Evolutionary conservation across 2,797 vertebrate genomes (phyloP), one percentile per base, ranked within the genome.

Genomic region (Paedocypris micromegethes): DNA sequence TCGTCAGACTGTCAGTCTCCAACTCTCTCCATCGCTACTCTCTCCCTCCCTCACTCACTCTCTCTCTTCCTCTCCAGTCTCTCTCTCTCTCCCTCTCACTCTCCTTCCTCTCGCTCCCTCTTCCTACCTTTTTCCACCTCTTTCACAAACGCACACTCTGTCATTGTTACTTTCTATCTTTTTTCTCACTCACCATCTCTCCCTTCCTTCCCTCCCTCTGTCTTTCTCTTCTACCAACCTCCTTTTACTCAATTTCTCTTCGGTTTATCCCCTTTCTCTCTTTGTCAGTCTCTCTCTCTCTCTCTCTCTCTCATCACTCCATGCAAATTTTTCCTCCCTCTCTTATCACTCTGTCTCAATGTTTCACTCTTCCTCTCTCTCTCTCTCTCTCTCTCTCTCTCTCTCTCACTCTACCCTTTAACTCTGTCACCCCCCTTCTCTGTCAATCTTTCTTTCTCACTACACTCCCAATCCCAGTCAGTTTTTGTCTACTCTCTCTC

Each of bases 301-400:
- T 43, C 64, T 75, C 82, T 77, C 72, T 37, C 80, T 78, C 77
- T 62, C 74, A n/a, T n/a, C n/a, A n/a, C n/a, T n/a, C n/a, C n/a
- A n/a, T n/a, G n/a, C n/a, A n/a, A n/a, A n/a, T n/a, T 50, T 77
- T 75, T 70, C 43, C 55, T 60, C 48, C 4, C 69, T 68, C 69
- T 43, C 56, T 5, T 75, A n/a, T n/a, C n/a, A n/a, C n/a, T n/a
- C n/a, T n/a, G n/a, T n/a, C n/a, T n/a, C n/a, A n/a, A n/a, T n/a
- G n/a, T n/a, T n/a, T n/a, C n/a, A n/a, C n/a, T n/a, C n/a, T n/a
- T n/a, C n/a, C 59, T 43, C 64, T 75, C 82, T 77, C 72, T 37
- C 80, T 78, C 77, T 62, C 74, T 49, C 75, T 51, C 84, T 80
- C 58, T 77, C 80, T 4, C 9, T 58, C 72, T n/a, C n/a, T n/a